Evolutionary conservation across 64 coral and sea anemone species (phyloP).

Genomic region (Catalaphyllia jardinei): DNA sequence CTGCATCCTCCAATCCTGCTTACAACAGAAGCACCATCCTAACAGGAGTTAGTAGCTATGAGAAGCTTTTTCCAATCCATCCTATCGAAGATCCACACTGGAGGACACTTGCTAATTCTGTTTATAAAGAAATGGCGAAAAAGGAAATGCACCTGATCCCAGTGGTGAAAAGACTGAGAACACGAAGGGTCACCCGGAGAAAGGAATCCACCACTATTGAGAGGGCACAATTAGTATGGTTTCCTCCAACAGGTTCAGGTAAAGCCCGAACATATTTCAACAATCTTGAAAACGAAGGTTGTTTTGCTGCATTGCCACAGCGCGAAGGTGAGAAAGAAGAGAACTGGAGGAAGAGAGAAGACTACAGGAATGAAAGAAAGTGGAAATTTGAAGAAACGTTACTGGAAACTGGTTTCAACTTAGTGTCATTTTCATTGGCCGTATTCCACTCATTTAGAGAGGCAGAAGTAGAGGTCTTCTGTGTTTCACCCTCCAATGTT

Average conservation of each 20-base stretch:
- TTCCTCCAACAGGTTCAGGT: constrained; percentile 39
- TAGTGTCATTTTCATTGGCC: constrained; percentile 3
- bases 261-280: constrained; percentile 30
- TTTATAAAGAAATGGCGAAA: constrained; percentile 61
- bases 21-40: too few species aligned
- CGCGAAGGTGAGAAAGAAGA: neutral
- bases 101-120: constrained; percentile 14
- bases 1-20: too few species aligned
- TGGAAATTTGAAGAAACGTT: constrained; percentile 9
- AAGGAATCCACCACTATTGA: too few species aligned
- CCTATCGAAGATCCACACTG: constrained; percentile 13
- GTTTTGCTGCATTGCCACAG: neutral
- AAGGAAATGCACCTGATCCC: constrained; percentile 57
- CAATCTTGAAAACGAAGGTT: constrained; percentile 20
- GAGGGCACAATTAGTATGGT: constrained; percentile 9
- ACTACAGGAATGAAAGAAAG: neutral
- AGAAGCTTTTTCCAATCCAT: too few species aligned
- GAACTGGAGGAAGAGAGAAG: neutral
- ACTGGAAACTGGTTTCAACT: constrained; percentile 26
- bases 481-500: neutral
- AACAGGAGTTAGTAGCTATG: too few species aligned
- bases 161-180: neutral
- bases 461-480: neutral
- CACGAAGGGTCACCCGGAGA: neutral
- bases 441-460: neutral